Evolutionary conservation across 2,113 vertebrate species (phyloP).

Genomic region (Meriones unguiculatus): DNA sequence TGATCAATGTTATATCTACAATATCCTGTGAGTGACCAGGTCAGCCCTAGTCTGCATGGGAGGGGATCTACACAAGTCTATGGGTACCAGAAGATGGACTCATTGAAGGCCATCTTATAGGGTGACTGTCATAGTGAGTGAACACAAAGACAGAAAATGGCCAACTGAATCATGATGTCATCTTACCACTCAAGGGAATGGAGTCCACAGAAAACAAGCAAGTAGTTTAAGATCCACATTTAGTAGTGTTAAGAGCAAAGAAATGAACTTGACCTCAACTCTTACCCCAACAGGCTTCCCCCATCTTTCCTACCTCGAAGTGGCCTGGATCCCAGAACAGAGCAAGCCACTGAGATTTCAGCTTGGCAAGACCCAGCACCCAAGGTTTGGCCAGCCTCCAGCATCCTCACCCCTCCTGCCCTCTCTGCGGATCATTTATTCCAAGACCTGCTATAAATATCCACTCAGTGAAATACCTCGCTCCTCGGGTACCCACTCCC

Average conservation of each 20-base stretch:
- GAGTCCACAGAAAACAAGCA: background rate
- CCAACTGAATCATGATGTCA: background rate
- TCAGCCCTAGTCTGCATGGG: background rate
- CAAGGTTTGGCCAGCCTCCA: constrained; percentile 64
- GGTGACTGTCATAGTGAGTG: background rate
- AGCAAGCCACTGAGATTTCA: constrained; percentile 30
- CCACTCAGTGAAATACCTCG: constrained; percentile 66
- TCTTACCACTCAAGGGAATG: background rate
- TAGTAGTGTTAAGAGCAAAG: background rate
- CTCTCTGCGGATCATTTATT: constrained; percentile 69
- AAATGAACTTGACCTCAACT: background rate
- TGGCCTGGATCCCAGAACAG: background rate
- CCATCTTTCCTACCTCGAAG: background rate
- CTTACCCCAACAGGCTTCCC: background rate
- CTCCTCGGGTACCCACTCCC: constrained; percentile 45
- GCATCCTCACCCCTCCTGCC: constrained; percentile 56
- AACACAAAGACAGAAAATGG: rapidly evolving
- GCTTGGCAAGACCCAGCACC: constrained; percentile 61
- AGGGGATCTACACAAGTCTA: background rate
- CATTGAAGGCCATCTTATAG: background rate
- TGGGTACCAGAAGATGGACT: background rate
- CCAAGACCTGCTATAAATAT: constrained; percentile 76
- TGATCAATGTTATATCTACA: background rate
- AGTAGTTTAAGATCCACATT: background rate
- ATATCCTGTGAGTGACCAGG: background rate